Evolutionary conservation across 2,113 vertebrate species (phyloP).

Genomic region (Australoheros scitulus): DNA sequence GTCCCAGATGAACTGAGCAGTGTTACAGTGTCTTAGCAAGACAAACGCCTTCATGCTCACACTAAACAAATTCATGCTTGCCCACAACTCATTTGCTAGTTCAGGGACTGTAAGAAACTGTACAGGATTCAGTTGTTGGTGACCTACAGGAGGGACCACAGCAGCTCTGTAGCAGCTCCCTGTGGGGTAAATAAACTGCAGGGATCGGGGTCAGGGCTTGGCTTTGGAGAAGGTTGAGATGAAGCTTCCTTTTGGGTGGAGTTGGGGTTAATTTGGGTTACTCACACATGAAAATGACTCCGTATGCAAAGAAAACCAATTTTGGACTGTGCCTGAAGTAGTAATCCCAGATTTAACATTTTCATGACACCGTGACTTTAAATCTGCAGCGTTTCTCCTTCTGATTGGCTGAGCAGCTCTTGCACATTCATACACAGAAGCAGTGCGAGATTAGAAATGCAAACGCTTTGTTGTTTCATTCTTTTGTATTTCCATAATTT

Average conservation of each 20-base stretch:
- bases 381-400: constrained; percentile 31
- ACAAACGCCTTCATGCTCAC: not conserved
- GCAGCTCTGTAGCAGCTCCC: constrained; percentile 26
- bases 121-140: constrained; percentile 27
- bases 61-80: constrained; percentile 26
- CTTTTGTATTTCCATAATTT: not conserved
- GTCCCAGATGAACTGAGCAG: constrained; percentile 44
- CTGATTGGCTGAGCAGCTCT: constrained; percentile 29
- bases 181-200: constrained; percentile 32
- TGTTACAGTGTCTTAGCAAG: constrained; percentile 2
- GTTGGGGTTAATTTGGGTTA: constrained; percentile 65
- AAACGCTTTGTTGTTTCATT: not conserved
- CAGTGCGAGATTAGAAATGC: not conserved
- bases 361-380: constrained; percentile 38
- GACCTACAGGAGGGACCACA: constrained; percentile 17
- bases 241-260: constrained; percentile 31
- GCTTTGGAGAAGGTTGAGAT: constrained; percentile 19
- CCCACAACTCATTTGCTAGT: constrained; percentile 43
- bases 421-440: not conserved
- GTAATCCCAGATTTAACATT: constrained; percentile 55
- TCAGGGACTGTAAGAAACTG: constrained; percentile 37
- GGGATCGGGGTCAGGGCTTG: constrained; percentile 35
- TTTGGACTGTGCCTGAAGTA: constrained; percentile 33
- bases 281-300: constrained; percentile 48
- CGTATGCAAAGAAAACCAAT: constrained; percentile 57